Evolutionary conservation across 2,113 vertebrate species (phyloP).

Genomic region (Dasyornis broadbenti): DNA sequence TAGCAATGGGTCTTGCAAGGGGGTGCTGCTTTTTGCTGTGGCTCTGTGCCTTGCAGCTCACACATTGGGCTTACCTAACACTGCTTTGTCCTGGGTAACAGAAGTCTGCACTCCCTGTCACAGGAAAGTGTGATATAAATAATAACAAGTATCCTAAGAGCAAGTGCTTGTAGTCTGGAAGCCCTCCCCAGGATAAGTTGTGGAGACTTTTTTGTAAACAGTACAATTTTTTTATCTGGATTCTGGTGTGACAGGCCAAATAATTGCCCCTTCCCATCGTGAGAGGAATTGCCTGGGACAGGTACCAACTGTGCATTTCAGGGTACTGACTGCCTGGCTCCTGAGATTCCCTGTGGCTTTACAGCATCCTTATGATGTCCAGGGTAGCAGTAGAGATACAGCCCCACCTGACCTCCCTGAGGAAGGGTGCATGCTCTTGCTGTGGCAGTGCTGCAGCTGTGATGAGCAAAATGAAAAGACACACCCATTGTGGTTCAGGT

Average conservation of each 20-base stretch:
- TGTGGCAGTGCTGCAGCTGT: background rate
- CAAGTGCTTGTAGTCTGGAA: background rate
- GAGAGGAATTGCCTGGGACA: background rate
- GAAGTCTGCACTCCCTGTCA: background rate
- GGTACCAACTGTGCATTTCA: background rate
- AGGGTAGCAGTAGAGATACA: background rate
- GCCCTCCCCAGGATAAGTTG: background rate
- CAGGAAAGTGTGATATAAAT: background rate
- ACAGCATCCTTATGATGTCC: background rate
- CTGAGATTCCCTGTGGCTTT: background rate
- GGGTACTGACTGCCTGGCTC: background rate
- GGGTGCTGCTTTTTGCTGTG: background rate
- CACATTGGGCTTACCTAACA: fast-evolving
- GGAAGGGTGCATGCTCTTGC: background rate
- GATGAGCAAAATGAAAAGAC: background rate
- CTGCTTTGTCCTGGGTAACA: background rate
- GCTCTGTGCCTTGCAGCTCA: background rate
- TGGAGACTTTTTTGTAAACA: background rate
- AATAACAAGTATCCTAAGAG: background rate
- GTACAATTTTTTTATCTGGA: background rate
- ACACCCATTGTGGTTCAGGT: background rate
- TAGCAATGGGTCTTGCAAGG: background rate
- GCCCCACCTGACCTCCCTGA: background rate
- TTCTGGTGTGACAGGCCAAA: background rate
- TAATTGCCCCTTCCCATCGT: background rate